These are phyloP conservation scores for Agrotis puta DNA, from an alignment of 2,888 invertebrate genomes.

Conservation along the genomic window DNA sequence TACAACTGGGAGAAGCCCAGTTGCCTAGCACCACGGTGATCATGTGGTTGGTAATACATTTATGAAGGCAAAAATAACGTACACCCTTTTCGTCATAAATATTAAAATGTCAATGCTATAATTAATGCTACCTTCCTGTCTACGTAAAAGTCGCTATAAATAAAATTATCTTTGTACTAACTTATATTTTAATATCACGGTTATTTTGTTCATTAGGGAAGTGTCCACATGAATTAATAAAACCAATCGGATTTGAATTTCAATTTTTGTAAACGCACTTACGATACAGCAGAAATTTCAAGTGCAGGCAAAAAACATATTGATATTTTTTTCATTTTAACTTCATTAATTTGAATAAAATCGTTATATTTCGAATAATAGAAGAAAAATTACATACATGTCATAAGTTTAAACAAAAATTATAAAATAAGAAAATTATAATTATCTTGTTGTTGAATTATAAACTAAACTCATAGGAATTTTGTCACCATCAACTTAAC, in stretches of 20 bases:
- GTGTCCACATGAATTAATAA: background rate
- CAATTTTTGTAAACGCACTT: too few species aligned
- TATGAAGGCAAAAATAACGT: constrained; percentile 33
- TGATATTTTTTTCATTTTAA: background rate
- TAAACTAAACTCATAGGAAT: too few species aligned
- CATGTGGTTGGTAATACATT: constrained; percentile 7
- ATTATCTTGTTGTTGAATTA: too few species aligned
- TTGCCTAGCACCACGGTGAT: too few species aligned
- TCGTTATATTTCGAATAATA: background rate
- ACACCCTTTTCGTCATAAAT: constrained; percentile 41
- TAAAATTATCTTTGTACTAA: constrained; percentile 5
- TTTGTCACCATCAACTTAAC: too few species aligned
- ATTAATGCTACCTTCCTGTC: constrained; percentile 27
- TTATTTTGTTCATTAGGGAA: constrained; percentile 14
- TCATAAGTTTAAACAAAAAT: too few species aligned
- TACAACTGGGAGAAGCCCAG: too few species aligned
- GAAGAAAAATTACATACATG: background rate
- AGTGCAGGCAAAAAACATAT: background rate
- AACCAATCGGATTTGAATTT: background rate
- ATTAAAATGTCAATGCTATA: constrained; percentile 56
- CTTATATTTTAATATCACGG: constrained; percentile 28
- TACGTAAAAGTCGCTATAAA: constrained; percentile 20
- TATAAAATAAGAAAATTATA: too few species aligned
- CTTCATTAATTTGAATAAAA: background rate
- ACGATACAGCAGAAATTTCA: too few species aligned